These are phyloP conservation scores for Agelastica alni DNA, from an alignment of 2,888 invertebrate genomes.

Conservation along the genomic window DNA sequence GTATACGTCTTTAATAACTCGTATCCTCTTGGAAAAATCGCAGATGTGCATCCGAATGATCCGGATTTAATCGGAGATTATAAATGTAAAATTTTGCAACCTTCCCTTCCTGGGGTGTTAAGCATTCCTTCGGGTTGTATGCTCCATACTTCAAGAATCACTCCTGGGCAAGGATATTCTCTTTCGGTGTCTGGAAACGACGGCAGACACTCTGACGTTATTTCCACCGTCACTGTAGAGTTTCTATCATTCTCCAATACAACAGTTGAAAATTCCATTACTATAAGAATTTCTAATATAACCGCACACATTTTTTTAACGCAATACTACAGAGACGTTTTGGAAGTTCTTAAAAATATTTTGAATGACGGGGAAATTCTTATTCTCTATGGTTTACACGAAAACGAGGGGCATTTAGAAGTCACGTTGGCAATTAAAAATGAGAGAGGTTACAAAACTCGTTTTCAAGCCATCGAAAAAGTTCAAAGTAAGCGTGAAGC, in stretches of 20 bases:
- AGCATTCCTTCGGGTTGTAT: slow-evolving; percentile 79
- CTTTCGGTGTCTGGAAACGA: slow-evolving; percentile 87
- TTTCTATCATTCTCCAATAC: slow-evolving; percentile 79
- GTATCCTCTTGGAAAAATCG: slow-evolving; percentile 81
- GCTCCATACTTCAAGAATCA: slow-evolving; percentile 73
- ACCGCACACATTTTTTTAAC: slow-evolving; percentile 77
- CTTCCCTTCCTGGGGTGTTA: slow-evolving; percentile 64
- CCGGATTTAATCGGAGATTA: slow-evolving; percentile 89
- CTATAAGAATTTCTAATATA: slow-evolving; percentile 74
- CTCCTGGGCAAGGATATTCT: slow-evolving; percentile 73
- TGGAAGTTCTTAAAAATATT: slow-evolving; percentile 71
- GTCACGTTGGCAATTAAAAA: slow-evolving; percentile 70
- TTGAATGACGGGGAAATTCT: slow-evolving; percentile 68
- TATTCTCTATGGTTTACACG: slow-evolving; percentile 75
- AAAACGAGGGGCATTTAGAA: slow-evolving; percentile 68
- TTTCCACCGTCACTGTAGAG: slow-evolving; percentile 84
- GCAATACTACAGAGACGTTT: slow-evolving; percentile 73
- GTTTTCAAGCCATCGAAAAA: slow-evolving; percentile 67
- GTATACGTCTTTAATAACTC: slow-evolving; percentile 78
- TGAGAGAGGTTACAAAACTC: slow-evolving; percentile 65
- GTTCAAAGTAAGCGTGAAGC: slow-evolving; percentile 68
- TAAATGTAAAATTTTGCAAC: slow-evolving; percentile 77
- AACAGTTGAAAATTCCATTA: slow-evolving; percentile 83
- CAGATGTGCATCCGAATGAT: slow-evolving; percentile 91
- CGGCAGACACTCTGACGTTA: slow-evolving; percentile 83